A percentile compares a stretch with the other conserved stretches of the same genome.
Conservation (phyloP, 2,888 invertebrate genomes). For the Nysson spinosus region DNA sequence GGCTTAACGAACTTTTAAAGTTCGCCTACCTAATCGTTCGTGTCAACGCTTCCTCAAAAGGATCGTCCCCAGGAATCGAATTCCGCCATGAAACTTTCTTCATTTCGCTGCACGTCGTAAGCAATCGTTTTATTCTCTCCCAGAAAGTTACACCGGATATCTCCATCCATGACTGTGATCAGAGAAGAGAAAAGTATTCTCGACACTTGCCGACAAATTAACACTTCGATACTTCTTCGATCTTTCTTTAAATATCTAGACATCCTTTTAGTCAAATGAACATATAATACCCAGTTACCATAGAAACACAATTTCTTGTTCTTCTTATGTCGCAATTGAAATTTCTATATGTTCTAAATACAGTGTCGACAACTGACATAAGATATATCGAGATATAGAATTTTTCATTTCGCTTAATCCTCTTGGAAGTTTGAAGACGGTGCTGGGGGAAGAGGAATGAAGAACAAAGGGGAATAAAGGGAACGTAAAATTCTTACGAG, state of each 20-base stretch:
- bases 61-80: slow-evolving; percentile 53
- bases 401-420: no score
- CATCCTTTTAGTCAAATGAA: no score
- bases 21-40: slow-evolving; percentile 69
- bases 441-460: slow-evolving; percentile 6
- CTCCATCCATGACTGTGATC: neutral
- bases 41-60: slow-evolving; percentile 59
- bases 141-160: neutral
- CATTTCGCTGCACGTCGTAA: slow-evolving; percentile 41
- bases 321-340: no score
- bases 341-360: no score
- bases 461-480: slow-evolving; percentile 35
- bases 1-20: slow-evolving; percentile 69
- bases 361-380: no score
- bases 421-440: neutral
- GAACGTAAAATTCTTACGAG: slow-evolving; percentile 45
- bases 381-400: no score
- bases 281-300: no score
- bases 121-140: slow-evolving; percentile 2
- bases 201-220: no score
- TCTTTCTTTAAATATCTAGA: no score
- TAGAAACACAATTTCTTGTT: no score
- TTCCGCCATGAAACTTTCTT: slow-evolving; percentile 62
- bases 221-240: no score
- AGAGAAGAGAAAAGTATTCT: neutral